phyloP scores from a whole-genome alignment of 2,113 vertebrate genomes.

The Solea senegalensis region DNA sequence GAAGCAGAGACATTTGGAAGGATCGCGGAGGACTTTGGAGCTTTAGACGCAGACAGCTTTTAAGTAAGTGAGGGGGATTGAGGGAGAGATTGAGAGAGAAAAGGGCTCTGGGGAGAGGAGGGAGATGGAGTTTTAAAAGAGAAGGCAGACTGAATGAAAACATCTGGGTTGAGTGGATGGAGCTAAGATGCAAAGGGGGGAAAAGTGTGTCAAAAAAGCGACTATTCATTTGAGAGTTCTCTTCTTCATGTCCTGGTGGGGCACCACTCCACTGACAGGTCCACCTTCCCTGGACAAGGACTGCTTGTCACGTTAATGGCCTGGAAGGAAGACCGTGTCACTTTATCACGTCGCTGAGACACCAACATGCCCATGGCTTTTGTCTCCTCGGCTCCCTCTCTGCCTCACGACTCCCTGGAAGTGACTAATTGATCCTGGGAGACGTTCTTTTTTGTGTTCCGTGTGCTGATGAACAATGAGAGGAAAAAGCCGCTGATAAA shows the following conservation, averaged over 20 bases:
- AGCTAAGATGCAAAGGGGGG: slow-evolving; percentile 8
- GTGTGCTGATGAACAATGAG: slow-evolving; percentile 76
- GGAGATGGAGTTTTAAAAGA: slow-evolving; percentile 21
- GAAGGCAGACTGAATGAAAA: slow-evolving; percentile 36
- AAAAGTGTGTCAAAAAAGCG: slow-evolving; percentile 36
- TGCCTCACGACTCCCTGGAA: slow-evolving; percentile 60
- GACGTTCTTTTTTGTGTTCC: slow-evolving; percentile 65
- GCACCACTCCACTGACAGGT: slow-evolving; percentile 60
- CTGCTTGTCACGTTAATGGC: slow-evolving; percentile 70
- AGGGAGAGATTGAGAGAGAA: slow-evolving; percentile 33
- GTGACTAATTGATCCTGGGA: slow-evolving; percentile 82
- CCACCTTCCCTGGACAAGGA: slow-evolving; percentile 59
- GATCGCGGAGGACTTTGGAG: slow-evolving; percentile 43
- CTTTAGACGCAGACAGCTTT: slow-evolving; percentile 59
- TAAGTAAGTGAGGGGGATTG: slow-evolving; percentile 49
- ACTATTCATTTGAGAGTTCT: slow-evolving; percentile 51
- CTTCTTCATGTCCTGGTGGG: slow-evolving; percentile 36
- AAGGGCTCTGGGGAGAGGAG: slow-evolving; percentile 34
- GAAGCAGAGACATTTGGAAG: slow-evolving; percentile 42
- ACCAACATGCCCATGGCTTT: slow-evolving; percentile 62
- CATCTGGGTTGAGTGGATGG: slow-evolving; percentile 22
- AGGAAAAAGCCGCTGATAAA: slow-evolving; percentile 63
- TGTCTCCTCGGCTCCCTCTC: slow-evolving; percentile 66
- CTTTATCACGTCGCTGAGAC: slow-evolving; percentile 64
- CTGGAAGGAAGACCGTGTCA: slow-evolving; percentile 68